Evolutionary conservation across 2,888 invertebrate genomes (phyloP), one percentile per base, ranked within the genome.

Genomic region (Caenorhabditis afra): DNA sequence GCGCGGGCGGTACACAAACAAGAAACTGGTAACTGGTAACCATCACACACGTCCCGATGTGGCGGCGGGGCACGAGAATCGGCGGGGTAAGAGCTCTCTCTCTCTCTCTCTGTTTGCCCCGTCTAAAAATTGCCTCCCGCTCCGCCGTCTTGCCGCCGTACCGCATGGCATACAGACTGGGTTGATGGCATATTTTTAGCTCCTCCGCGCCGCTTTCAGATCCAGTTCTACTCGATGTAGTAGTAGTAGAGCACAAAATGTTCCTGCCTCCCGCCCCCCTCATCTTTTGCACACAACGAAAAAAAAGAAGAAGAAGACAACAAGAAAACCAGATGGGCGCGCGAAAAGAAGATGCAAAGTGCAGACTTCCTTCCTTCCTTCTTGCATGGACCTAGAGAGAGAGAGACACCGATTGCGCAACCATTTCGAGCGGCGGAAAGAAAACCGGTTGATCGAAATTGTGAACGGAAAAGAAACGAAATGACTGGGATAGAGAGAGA

Each of bases 1-100:
- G 61, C 70, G 70, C 61, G 73, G 58, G 58, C 50, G 66, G 77
- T 77, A 66, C 70, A 77, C 77, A 77, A 77, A 77, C 77, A 77
- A 71, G 68, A 77, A 77, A 77, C 77, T 77, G 66, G 77, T 70
- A 77, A 71, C 70, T 45, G 61, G 58, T 61, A 61, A 59, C 70
- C 53, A 57, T n/a, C n/a, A n/a, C n/a, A n/a, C n/a, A 29, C 29
- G 29, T 29, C 29, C 29, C 29, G 29, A 29, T 29, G 29, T n/a
- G n/a, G n/a, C 52, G 52, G 62, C 35, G 59, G 66, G 47, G 44
- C 53, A 39, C 61, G 59, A 75, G 55, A 55, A 55, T 14, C 20
- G 41, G 41, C 41, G 20, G 39, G n/a, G 52, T 22, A 29, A 44
- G 50, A 64, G 53, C 49, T 49, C 44, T 39, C 47, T 47, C 47